Evolutionary conservation across 1,140 invertebrate genomes (phyloP).

Genomic region (Thrips palmi): DNA sequence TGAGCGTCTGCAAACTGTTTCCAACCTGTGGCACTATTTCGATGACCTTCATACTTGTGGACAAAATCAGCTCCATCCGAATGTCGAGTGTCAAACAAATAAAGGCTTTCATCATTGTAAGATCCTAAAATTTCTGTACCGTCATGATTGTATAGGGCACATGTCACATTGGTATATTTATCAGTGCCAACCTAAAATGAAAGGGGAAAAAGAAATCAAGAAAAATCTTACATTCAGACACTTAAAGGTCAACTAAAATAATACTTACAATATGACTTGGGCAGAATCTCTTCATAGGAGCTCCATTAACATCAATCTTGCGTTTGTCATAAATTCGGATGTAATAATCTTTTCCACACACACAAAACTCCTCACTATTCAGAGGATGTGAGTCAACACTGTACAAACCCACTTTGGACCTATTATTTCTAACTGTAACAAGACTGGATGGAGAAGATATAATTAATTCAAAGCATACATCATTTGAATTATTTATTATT

Average conservation of each 20-base stretch:
- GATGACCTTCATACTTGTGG: slow-evolving; percentile 61
- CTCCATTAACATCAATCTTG: slow-evolving; percentile 22
- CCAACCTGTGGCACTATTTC: slow-evolving; percentile 48
- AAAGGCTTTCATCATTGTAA: slow-evolving; percentile 88
- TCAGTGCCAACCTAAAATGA: slow-evolving; percentile 9
- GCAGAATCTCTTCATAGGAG: slow-evolving; percentile 33
- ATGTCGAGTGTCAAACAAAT: slow-evolving; percentile 59
- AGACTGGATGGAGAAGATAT: slow-evolving; percentile 33
- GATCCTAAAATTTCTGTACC: slow-evolving; percentile 78
- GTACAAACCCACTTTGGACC: slow-evolving; percentile 51
- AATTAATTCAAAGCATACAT: too few species aligned
- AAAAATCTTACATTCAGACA: not conserved
- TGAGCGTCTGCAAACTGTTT: not conserved
- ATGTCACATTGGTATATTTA: slow-evolving; percentile 46
- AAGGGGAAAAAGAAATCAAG: not conserved
- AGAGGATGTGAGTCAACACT: slow-evolving; percentile 72
- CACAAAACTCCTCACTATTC: slow-evolving; percentile 56
- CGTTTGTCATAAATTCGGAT: slow-evolving; percentile 50
- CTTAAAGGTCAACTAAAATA: slow-evolving; percentile 1
- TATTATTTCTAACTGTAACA: slow-evolving; percentile 40
- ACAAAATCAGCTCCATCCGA: slow-evolving; percentile 37
- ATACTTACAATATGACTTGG: slow-evolving; percentile 32
- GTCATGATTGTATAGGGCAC: slow-evolving; percentile 78
- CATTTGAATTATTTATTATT: slow-evolving; percentile 3
- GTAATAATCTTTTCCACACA: slow-evolving; percentile 47